These are phyloP conservation scores for Pyrocephalus nanus DNA, from an alignment of 2,797 vertebrate genomes.

Conservation along the genomic window DNA sequence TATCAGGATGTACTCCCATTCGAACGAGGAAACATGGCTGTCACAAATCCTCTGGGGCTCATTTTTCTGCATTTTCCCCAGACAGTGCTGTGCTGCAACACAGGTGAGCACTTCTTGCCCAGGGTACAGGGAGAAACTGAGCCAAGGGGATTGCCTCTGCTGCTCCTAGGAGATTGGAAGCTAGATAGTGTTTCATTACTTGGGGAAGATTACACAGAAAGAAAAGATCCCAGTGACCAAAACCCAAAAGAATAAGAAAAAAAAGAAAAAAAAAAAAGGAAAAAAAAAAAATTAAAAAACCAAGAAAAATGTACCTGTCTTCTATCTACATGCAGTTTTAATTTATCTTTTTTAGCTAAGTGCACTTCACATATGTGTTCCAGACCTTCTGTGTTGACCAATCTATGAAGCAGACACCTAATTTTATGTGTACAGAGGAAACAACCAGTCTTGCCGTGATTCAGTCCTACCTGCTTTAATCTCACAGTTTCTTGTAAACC, in stretches of 20 bases:
- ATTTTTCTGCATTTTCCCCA: neutral
- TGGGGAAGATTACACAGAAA: neutral
- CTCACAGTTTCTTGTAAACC: neutral
- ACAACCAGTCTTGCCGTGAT: neutral
- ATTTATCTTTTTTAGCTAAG: neutral
- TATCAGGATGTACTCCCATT: neutral
- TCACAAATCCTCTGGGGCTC: fast-evolving
- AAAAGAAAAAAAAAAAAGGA: neutral
- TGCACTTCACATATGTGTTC: neutral
- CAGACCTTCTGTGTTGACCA: neutral
- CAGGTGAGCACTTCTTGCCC: neutral
- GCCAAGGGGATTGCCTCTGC: neutral
- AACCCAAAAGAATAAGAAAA: neutral
- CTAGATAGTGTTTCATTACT: neutral
- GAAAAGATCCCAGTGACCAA: neutral
- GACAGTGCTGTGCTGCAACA: neutral
- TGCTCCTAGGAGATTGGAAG: neutral
- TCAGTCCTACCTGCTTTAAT: neutral
- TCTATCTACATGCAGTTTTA: neutral
- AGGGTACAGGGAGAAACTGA: neutral
- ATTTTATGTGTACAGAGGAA: neutral
- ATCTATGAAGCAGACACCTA: neutral
- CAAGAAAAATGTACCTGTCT: neutral
- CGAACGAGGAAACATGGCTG: neutral
- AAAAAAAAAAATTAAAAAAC: fast-evolving